These are phyloP conservation scores for Mesopsocus fuscifrons DNA, from an alignment of 2,888 invertebrate genomes.

Conservation along the genomic window DNA sequence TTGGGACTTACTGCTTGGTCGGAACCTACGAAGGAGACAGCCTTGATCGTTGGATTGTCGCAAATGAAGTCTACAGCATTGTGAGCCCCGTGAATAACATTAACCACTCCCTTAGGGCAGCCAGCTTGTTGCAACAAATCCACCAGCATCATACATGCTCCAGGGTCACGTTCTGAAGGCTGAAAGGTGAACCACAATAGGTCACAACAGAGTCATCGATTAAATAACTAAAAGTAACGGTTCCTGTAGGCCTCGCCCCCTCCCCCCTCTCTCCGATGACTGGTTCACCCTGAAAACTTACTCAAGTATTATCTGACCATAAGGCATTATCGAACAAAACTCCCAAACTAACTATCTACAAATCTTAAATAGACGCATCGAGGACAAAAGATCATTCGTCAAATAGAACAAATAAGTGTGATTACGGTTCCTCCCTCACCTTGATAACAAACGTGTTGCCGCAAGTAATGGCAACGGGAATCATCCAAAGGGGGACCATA, in stretches of 20 bases:
- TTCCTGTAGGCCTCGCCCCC: too few relatives aligned
- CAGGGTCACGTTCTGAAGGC: slow-evolving; percentile 96
- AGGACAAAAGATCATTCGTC: too few relatives aligned
- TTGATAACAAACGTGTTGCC: slow-evolving; percentile 92
- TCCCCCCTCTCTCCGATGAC: too few relatives aligned
- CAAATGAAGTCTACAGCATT: slow-evolving; percentile 95
- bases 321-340: too few relatives aligned
- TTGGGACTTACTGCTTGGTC: slow-evolving; percentile 57
- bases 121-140: slow-evolving; percentile 86
- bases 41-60: slow-evolving; percentile 86
- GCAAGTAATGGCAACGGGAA: slow-evolving; percentile 66
- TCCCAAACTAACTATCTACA: too few relatives aligned
- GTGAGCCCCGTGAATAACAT: slow-evolving; percentile 90
- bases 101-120: slow-evolving; percentile 88
- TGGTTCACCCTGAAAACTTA: too few relatives aligned
- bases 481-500: slow-evolving; percentile 98
- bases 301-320: too few relatives aligned
- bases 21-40: slow-evolving; percentile 96
- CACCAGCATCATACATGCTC: slow-evolving; percentile 87
- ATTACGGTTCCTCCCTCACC: too few relatives aligned
- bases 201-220: too few relatives aligned
- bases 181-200: slow-evolving; percentile 19
- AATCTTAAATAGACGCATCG: too few relatives aligned
- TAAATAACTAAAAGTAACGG: too few relatives aligned
- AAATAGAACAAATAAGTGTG: too few relatives aligned